These are phyloP conservation scores for Limnephilus auricula DNA, from an alignment of 2,888 invertebrate genomes.

Conservation along the genomic window DNA sequence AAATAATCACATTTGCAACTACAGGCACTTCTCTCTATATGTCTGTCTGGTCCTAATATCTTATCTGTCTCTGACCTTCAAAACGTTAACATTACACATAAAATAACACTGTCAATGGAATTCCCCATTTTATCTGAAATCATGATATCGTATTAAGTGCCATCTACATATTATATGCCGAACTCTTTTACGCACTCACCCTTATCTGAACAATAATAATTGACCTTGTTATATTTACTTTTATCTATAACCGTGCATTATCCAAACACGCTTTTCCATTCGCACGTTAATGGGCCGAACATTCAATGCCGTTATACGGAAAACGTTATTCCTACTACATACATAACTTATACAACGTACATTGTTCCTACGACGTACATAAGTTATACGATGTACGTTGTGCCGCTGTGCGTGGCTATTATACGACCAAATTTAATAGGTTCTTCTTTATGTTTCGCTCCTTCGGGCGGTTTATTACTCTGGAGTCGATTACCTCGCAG, in stretches of 20 bases:
- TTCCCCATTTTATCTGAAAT: neutral
- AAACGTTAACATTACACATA: neutral
- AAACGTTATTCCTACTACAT: neutral
- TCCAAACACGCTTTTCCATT: neutral
- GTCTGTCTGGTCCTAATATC: neutral
- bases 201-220: neutral
- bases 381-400: neutral
- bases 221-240: neutral
- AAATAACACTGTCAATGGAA: neutral
- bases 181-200: neutral
- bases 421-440: slow-evolving; percentile 13
- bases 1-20: no score
- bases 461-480: neutral
- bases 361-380: neutral
- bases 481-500: slow-evolving; percentile 16
- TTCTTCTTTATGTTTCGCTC: slow-evolving; percentile 21
- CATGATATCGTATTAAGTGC: neutral
- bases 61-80: neutral
- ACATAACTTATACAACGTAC: neutral
- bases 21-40: neutral
- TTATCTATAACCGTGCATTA: neutral
- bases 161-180: neutral
- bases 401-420: slow-evolving; percentile 7
- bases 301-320: neutral
- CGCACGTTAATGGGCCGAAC: neutral